Conservation (phyloP, 2,888 invertebrate genomes). For the Dinocampus coccinellae region DNA sequence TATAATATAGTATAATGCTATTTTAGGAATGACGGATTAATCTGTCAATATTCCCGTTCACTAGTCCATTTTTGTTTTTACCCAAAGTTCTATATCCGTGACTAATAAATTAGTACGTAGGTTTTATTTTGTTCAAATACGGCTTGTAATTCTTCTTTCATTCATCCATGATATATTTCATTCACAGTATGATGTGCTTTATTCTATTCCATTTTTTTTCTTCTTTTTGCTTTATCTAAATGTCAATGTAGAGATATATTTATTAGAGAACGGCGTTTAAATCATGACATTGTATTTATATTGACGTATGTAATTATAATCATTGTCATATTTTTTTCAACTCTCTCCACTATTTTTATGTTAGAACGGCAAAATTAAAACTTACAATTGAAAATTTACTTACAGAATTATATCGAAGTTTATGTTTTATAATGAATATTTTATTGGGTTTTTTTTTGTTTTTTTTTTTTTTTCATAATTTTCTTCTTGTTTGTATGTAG, state of each 20-base stretch:
- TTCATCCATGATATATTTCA: neutral
- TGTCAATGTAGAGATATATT: conserved; percentile 14
- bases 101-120: conserved; percentile 20
- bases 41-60: neutral
- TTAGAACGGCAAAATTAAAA: conserved; percentile 43
- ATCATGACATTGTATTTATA: conserved; percentile 32
- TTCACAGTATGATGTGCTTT: conserved; percentile 27
- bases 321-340: conserved; percentile 22
- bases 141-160: neutral
- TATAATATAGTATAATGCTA: conserved; percentile 14
- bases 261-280: conserved; percentile 22
- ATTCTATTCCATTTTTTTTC: conserved; percentile 11
- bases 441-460: too few species aligned
- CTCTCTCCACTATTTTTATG: conserved; percentile 30
- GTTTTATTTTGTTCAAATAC: conserved; percentile 13
- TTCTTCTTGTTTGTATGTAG: too few species aligned
- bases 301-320: conserved; percentile 35
- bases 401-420: conserved; percentile 45
- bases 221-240: conserved; percentile 16
- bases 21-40: conserved; percentile 9
- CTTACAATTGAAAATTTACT: conserved; percentile 45
- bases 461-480: too few species aligned
- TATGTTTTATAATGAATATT: conserved; percentile 44
- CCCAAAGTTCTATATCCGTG: conserved; percentile 7
- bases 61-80: neutral